These are phyloP conservation scores for Neosilurus hyrtlii DNA, from an alignment of 2,797 vertebrate species.

Conservation along the genomic window DNA sequence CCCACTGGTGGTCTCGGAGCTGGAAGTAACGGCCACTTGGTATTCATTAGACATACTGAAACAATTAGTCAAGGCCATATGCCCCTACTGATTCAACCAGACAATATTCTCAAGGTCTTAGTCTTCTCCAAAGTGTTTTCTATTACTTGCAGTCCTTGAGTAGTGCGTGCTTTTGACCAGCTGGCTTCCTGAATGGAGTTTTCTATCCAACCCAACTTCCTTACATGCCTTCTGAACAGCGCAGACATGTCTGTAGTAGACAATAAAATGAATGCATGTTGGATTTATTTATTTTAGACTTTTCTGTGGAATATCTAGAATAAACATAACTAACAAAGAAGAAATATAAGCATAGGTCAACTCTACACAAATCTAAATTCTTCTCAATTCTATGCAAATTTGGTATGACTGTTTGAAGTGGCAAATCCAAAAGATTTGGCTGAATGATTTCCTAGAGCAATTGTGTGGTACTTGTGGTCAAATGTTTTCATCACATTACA, in stretches of 20 bases:
- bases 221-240: constrained; percentile 21
- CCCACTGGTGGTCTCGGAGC: constrained; percentile 26
- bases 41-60: constrained; percentile 70
- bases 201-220: constrained; percentile 33
- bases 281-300: constrained; percentile 6
- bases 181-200: constrained; percentile 36
- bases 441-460: not conserved
- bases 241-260: constrained; percentile 31
- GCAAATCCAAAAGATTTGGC: not conserved
- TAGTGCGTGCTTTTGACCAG: constrained; percentile 11
- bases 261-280: constrained; percentile 24
- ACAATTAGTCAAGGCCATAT: constrained; percentile 74
- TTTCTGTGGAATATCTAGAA: not conserved
- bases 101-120: constrained; percentile 61
- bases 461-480: not conserved
- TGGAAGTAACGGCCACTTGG: constrained; percentile 46
- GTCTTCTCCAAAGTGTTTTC: constrained; percentile 39
- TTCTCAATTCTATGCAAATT: not conserved
- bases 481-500: not conserved
- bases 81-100: constrained; percentile 66
- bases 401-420: not conserved
- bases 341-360: not conserved
- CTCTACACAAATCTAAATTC: not conserved
- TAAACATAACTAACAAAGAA: not conserved
- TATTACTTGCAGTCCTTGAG: constrained; percentile 38